Evolutionary conservation across 2,797 vertebrate genomes (phyloP).

Genomic region (Mionectes olivaceus): DNA sequence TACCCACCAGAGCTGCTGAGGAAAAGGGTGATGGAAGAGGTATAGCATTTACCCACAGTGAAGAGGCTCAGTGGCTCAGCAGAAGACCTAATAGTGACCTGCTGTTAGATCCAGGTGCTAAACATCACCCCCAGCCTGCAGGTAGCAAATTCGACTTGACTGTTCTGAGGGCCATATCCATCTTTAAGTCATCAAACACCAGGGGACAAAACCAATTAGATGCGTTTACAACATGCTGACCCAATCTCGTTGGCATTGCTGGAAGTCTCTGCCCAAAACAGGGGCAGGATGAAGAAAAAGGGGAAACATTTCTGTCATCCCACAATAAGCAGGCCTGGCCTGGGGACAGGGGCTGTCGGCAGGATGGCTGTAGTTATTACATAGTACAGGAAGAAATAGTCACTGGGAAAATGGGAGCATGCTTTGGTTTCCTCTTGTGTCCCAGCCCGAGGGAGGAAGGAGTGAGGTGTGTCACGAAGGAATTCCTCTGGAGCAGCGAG

Average conservation of each 20-base stretch:
- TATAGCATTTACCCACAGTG: background rate
- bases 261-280: background rate
- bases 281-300: conserved; percentile 13
- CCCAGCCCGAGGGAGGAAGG: background rate
- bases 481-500: accelerated
- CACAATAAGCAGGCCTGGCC: background rate
- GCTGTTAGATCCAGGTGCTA: background rate
- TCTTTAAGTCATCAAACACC: background rate
- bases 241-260: background rate
- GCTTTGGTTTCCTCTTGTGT: background rate
- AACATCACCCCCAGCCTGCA: background rate
- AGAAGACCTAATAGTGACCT: background rate
- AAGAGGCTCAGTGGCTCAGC: background rate
- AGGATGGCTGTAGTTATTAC: background rate
- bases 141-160: background rate
- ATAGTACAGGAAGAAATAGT: background rate
- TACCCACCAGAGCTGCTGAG: background rate
- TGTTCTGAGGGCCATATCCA: background rate
- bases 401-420: accelerated
- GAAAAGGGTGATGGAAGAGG: background rate
- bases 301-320: background rate
- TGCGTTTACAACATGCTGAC: background rate
- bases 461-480: background rate
- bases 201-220: background rate
- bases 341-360: background rate